phyloP scores from a whole-genome alignment of 2,888 invertebrate species.

The Cepaea hortensis region DNA sequence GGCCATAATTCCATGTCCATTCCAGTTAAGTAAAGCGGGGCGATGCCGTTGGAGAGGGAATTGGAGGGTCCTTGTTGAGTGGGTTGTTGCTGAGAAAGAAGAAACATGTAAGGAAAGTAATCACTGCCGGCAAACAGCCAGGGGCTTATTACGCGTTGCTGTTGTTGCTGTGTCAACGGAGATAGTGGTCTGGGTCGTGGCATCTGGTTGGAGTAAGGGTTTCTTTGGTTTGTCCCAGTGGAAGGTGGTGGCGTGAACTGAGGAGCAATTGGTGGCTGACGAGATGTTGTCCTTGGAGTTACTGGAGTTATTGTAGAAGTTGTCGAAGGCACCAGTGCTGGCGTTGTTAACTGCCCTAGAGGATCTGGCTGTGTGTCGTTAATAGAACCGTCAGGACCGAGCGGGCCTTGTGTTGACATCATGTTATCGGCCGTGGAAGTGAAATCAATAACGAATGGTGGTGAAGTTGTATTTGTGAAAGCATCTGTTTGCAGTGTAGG shows the following conservation, averaged over 20 bases:
- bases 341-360: not conserved
- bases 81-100: not conserved
- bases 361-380: not conserved
- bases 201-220: not conserved
- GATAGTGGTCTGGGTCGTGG: not conserved
- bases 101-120: not conserved
- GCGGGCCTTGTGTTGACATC: too few relatives aligned
- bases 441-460: too few relatives aligned
- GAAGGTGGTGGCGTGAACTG: not conserved
- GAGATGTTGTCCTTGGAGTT: not conserved
- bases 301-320: too few relatives aligned
- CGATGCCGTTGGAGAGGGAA: not conserved
- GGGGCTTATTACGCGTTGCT: not conserved
- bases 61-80: not conserved
- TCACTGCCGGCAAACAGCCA: not conserved
- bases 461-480: not conserved
- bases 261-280: not conserved
- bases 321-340: not conserved
- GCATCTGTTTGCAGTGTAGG: not conserved
- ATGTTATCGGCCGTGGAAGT: too few relatives aligned
- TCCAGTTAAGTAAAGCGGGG: too few relatives aligned
- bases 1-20: too few relatives aligned
- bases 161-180: not conserved
- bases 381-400: not conserved
- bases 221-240: not conserved